Evolutionary conservation across 1,140 invertebrate species (phyloP).

Genomic region (Listronotus bonariensis): DNA sequence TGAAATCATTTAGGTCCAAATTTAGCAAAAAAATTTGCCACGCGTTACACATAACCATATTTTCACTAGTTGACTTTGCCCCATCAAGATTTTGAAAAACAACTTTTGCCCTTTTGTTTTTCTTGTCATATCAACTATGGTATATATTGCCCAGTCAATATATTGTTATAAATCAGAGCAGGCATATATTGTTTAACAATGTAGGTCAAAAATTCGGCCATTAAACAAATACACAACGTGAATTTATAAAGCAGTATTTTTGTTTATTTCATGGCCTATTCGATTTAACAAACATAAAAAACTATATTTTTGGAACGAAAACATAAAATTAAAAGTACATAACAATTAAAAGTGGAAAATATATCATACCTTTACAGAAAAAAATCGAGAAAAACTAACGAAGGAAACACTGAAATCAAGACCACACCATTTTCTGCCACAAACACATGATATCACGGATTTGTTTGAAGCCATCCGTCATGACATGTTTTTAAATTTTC

Average conservation of each 20-base stretch:
- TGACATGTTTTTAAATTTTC: conserved; percentile 32
- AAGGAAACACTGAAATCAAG: conserved; percentile 42
- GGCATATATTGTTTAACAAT: conserved; percentile 40
- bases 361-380: conserved; percentile 42
- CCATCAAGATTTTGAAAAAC: conserved; percentile 1
- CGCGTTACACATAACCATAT: conserved; percentile 27
- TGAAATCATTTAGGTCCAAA: not conserved
- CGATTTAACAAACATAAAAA: conserved; percentile 10
- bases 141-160: no score
- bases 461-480: conserved; percentile 47
- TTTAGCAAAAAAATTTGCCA: conserved; percentile 4
- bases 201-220: conserved; percentile 54
- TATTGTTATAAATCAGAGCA: not conserved
- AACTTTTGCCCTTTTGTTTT: not conserved
- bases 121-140: no score
- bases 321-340: not conserved
- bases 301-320: not conserved
- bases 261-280: conserved; percentile 31
- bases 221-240: conserved; percentile 47
- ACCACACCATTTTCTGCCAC: conserved; percentile 53
- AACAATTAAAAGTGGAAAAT: conserved; percentile 19
- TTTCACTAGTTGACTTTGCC: conserved; percentile 16
- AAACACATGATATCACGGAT: conserved; percentile 51
- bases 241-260: conserved; percentile 43
- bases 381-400: conserved; percentile 37